These are phyloP conservation scores for Haliclona indistincta DNA, from an alignment of 37 sponge, comb jelly and placozoan genomes.

Conservation along the genomic window DNA sequence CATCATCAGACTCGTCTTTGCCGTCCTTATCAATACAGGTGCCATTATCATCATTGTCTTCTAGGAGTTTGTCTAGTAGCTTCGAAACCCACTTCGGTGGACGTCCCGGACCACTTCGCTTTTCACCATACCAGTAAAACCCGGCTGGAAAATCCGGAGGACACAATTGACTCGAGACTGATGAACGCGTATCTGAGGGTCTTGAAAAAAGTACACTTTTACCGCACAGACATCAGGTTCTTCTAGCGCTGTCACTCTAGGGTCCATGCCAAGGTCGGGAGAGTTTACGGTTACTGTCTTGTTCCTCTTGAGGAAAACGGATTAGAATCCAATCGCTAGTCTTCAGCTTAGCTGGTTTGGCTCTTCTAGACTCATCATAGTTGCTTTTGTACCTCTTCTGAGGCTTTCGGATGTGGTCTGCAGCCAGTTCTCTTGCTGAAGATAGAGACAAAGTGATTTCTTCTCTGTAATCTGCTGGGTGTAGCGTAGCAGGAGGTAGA, in stretches of 20 bases:
- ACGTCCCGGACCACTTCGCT: not conserved
- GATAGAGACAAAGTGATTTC: conserved; percentile 19
- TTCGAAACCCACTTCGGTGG: too few species aligned
- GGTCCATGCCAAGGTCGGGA: conserved; percentile 63
- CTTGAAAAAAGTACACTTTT: conserved; percentile 51
- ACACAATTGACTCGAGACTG: conserved; percentile 31
- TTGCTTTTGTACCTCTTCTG: conserved; percentile 7
- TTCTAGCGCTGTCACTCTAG: conserved; percentile 10
- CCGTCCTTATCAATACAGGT: too few species aligned
- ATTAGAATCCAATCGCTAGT: conserved; percentile 42
- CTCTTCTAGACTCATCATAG: conserved; percentile 31
- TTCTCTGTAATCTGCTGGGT: conserved; percentile 17
- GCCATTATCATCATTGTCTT: too few species aligned
- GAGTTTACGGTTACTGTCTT: conserved; percentile 29
- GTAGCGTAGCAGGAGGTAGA: conserved; percentile 14
- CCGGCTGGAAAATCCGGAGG: conserved; percentile 41
- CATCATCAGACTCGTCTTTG: too few species aligned
- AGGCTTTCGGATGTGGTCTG: conserved; percentile 4
- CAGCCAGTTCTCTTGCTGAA: conserved; percentile 19
- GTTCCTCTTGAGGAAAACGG: conserved; percentile 39
- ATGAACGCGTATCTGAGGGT: conserved; percentile 32
- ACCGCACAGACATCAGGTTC: conserved; percentile 19
- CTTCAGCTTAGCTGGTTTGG: not conserved
- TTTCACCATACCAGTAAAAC: conserved; percentile 54
- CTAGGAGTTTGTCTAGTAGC: too few species aligned